phyloP scores from a whole-genome alignment of 2,888 invertebrate species.

The Silvanus unidentatus region DNA sequence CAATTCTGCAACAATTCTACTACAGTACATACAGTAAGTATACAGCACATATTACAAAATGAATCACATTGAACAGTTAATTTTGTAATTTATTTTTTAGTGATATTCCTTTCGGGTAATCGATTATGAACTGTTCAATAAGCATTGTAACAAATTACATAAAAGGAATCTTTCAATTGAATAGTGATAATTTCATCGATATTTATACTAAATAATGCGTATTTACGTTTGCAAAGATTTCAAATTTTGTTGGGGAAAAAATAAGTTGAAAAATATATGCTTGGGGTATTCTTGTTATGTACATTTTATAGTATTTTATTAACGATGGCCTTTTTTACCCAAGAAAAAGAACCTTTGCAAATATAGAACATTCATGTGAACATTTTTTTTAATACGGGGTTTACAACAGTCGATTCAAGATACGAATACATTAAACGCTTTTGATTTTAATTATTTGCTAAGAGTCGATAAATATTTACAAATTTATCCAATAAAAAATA shows the following conservation, averaged over 20 bases:
- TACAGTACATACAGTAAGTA: constrained; percentile 39
- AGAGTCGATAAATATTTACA: too few relatives aligned
- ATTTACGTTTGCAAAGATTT: constrained; percentile 6
- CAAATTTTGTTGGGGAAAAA: not conserved
- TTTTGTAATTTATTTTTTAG: constrained; percentile 18
- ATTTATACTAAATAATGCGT: too few relatives aligned
- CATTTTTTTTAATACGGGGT: constrained; percentile 28
- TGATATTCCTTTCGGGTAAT: not conserved
- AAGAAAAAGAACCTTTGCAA: constrained; percentile 20
- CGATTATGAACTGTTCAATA: not conserved
- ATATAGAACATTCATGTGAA: constrained; percentile 23
- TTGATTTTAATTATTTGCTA: too few relatives aligned
- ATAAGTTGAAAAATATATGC: not conserved
- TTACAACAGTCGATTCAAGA: constrained; percentile 35
- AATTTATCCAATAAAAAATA: too few relatives aligned
- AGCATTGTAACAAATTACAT: too few relatives aligned
- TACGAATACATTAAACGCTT: constrained; percentile 1
- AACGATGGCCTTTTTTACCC: too few relatives aligned
- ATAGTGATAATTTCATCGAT: too few relatives aligned
- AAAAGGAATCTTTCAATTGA: too few relatives aligned
- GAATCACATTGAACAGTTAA: constrained; percentile 42
- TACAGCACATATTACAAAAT: constrained; percentile 42
- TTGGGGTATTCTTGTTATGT: not conserved
- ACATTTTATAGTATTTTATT: too few relatives aligned
- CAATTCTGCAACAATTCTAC: constrained; percentile 34